These are phyloP conservation scores for Perognathus longimembris DNA, from an alignment of 2,113 vertebrate genomes.

Conservation along the genomic window DNA sequence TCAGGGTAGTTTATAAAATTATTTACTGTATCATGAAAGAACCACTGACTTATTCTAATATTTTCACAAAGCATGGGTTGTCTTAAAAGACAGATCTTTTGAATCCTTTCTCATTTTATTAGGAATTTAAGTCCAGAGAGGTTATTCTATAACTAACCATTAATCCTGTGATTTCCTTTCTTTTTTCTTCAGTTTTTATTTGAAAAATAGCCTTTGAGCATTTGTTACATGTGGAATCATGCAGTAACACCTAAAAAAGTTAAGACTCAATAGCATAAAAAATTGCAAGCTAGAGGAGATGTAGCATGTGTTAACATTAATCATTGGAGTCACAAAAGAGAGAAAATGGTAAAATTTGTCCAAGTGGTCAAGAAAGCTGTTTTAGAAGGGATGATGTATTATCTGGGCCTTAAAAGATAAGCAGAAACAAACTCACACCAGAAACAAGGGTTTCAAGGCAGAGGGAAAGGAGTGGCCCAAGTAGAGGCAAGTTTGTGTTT, in stretches of 20 bases:
- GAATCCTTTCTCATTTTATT: conserved; percentile 26
- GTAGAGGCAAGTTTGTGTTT: neutral
- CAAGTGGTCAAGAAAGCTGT: neutral
- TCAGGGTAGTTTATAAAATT: conserved; percentile 42
- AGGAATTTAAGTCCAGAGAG: conserved; percentile 8
- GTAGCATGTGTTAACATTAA: neutral
- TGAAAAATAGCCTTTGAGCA: conserved; percentile 47
- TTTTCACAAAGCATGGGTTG: conserved; percentile 19
- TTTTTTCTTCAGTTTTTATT: neutral
- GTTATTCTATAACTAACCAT: neutral
- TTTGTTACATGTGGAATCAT: neutral
- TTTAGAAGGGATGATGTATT: neutral
- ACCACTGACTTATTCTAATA: neutral
- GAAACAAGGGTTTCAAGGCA: neutral
- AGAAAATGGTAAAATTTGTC: neutral
- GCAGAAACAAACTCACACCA: neutral
- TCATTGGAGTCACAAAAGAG: neutral
- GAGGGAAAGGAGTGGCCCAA: neutral
- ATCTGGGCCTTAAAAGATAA: neutral
- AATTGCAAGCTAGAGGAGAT: neutral
- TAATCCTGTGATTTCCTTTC: neutral
- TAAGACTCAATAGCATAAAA: neutral
- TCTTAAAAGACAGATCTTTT: neutral
- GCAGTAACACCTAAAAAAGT: neutral
- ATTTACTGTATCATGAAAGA: conserved; percentile 23